A percentile compares a stretch with the other conserved stretches of the same genome.
Evolutionary conservation across 2,113 vertebrate genomes (phyloP).

Genomic region (Mustela lutreola): DNA sequence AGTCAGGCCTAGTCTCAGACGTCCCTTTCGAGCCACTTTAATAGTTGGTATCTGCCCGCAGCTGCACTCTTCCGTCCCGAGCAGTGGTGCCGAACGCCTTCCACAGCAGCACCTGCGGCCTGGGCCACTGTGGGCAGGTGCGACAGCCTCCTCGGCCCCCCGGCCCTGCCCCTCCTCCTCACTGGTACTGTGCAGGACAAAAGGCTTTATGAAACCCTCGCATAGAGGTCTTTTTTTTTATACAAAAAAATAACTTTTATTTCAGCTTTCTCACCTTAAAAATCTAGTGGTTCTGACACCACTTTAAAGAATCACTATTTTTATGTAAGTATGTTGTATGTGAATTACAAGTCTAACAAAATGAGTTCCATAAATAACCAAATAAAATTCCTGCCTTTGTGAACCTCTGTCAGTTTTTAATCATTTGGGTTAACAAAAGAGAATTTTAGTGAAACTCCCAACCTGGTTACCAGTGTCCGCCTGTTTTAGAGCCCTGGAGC

Average conservation of each 20-base stretch:
- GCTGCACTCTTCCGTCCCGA: not conserved
- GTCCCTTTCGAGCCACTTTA: not conserved
- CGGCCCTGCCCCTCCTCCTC: not conserved
- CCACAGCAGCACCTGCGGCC: not conserved
- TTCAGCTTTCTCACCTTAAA: conserved; percentile 11
- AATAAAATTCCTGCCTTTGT: not conserved
- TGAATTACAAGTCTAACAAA: conserved; percentile 26
- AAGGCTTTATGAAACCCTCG: not conserved
- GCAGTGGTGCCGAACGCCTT: not conserved
- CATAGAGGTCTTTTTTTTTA: not conserved
- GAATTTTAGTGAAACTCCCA: conserved; percentile 6
- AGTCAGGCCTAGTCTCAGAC: not conserved
- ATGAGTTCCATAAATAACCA: not conserved
- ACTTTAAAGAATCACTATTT: conserved; percentile 12
- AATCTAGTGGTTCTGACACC: not conserved
- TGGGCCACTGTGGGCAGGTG: not conserved
- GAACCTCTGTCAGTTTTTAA: not conserved
- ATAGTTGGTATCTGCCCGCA: not conserved
- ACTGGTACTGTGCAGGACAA: not conserved
- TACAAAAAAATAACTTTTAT: not conserved
- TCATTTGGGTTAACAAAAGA: not conserved
- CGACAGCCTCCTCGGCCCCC: not conserved
- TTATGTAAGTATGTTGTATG: not conserved
- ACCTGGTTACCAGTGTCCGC: not conserved
- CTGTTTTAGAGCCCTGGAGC: not conserved